Percentiles rank a stretch among this genome's conserved stretches.
Conservation (phyloP, 92 coral and sea anemone genomes). For the Palythoa caribaeorum region DNA sequence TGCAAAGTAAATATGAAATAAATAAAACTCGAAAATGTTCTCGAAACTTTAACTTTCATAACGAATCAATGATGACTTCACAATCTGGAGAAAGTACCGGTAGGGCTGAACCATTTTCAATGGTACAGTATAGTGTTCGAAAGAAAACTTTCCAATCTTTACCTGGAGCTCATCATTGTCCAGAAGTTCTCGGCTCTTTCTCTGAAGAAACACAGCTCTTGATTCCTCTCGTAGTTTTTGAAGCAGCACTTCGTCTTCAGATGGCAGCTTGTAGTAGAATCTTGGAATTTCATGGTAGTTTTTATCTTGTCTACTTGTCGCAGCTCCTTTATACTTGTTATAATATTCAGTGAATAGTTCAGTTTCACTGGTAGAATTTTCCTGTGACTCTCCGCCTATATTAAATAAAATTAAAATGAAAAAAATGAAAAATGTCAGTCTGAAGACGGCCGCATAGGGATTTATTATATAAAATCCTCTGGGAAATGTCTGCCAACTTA, state of each 20-base stretch:
- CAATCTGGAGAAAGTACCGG: no score
- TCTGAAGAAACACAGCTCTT: conserved; percentile 96
- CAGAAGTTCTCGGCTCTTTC: conserved; percentile 95
- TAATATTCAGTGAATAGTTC: conserved; percentile 89
- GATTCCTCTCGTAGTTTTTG: conserved; percentile 96
- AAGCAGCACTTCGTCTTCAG: conserved; percentile 95
- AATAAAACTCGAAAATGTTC: no score
- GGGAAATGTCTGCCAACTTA: not conserved
- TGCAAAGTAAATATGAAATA: no score
- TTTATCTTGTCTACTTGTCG: conserved; percentile 61
- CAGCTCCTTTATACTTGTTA: conserved; percentile 82
- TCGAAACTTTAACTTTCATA: no score
- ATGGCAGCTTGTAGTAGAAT: conserved; percentile 95
- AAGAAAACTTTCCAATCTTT: not conserved
- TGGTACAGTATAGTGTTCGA: no score
- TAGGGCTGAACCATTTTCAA: no score
- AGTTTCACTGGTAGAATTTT: conserved; percentile 73
- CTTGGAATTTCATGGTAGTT: conserved; percentile 87
- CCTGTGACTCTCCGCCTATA: conserved; percentile 13
- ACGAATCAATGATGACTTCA: no score
- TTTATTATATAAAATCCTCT: no score
- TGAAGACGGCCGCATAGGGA: no score
- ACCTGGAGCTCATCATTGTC: conserved; percentile 99
- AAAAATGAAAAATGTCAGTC: not conserved
- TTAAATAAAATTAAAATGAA: not conserved